Base-by-base conservation (phyloP, 1,140 invertebrate species). In the Zelostemma sp. region DNA sequence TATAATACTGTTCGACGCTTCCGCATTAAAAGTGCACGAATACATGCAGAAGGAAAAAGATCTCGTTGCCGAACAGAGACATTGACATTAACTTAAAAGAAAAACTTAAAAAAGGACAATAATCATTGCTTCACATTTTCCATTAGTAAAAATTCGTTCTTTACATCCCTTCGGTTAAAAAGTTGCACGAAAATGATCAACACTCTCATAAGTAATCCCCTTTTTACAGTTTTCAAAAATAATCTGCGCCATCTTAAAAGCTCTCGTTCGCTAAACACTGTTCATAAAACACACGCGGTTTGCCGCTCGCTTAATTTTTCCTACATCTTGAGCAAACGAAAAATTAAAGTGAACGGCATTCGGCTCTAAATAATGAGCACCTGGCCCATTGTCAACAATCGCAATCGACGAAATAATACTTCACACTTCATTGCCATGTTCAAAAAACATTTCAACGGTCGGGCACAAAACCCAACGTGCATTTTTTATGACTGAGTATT, bases 281-380 rank as follows among this genome's bases (percentile, higher is more conserved):
- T 12, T 19, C 17, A 46, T 46, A 15, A 41, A 41, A 38, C 9
- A 15, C 60, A 50, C 25, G 9, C 72, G 54, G 46, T 56, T 65
- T 58, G 68, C 80, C 79, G 79, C 79, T 76, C 75, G 75, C 68
- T 82, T 77, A 81, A 80, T 68, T 77, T 80, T 80, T 81, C 80
- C 81, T 64, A 71, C 75, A 80, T 77, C 79, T 57, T 74, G 51
- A 82, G 73, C 72, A 17, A 75, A 75, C 79, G 78, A 84, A 79
- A 79, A 81, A 63, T 82, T 79, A 74, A 80, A 75, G 17, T 70
- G 59, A 79, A 80, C 75, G 76, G 76, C 68, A 68, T 57, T 69
- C 62, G n/a, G 59, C 55, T 65, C 68, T 11, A 17, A 15, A 8
- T 33, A 14, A 47, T 41, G 51, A 56, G 40, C 57, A 35, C 50